These are phyloP conservation scores for Rhinoraja longicauda DNA, from an alignment of 2,797 vertebrate species.

Conservation along the genomic window DNA sequence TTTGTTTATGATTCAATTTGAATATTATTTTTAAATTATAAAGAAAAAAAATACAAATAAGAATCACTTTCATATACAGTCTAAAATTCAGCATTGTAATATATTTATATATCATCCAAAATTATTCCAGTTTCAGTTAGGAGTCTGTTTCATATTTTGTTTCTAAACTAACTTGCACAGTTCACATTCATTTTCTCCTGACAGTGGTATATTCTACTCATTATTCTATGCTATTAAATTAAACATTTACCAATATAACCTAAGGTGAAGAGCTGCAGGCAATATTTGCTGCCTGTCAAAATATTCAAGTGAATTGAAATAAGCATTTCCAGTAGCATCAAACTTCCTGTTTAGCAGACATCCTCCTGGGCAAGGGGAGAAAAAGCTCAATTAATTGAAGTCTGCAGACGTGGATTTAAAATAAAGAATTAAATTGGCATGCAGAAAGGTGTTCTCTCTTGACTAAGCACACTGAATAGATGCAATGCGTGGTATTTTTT, in stretches of 20 bases:
- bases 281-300: constrained; percentile 16
- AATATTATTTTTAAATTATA: too few species aligned
- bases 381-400: background rate
- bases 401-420: background rate
- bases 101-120: background rate
- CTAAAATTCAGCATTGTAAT: background rate
- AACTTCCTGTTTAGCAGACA: background rate
- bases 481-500: background rate
- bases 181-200: background rate
- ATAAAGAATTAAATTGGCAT: background rate
- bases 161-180: background rate
- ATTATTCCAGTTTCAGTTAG: background rate
- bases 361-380: background rate
- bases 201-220: background rate
- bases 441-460: background rate
- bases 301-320: background rate
- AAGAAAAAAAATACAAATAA: too few species aligned
- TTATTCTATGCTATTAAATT: constrained; percentile 17
- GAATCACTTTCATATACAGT: background rate
- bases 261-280: constrained; percentile 11
- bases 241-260: constrained; percentile 18
- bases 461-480: background rate
- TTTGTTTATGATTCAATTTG: too few species aligned
- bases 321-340: background rate
- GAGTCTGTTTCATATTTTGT: background rate